Conservation (phyloP, 1,140 invertebrate species). For the Harlomillsia oculata region DNA sequence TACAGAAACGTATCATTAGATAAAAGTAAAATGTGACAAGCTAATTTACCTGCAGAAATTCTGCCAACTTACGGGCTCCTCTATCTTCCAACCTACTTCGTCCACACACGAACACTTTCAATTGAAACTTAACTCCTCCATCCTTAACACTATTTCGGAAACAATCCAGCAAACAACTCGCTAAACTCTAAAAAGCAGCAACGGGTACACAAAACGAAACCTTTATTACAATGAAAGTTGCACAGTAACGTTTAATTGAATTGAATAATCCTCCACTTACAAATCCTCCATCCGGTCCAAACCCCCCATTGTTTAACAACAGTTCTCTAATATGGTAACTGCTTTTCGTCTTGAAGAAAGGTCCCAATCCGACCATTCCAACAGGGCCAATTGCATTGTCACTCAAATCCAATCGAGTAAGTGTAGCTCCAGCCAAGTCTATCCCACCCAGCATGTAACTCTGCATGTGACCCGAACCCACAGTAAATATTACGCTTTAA, state of each 20-base stretch:
- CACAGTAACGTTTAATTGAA: no score
- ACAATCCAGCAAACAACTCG: conserved; percentile 65
- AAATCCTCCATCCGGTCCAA: conserved; percentile 81
- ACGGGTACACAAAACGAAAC: no score
- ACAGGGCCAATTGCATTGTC: conserved; percentile 98
- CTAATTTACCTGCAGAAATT: conserved; percentile 61
- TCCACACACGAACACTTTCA: conserved; percentile 83
- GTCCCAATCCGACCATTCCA: conserved; percentile 78
- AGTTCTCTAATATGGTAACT: conserved; percentile 76
- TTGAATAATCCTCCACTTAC: conserved; percentile 37
- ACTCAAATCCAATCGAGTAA: conserved; percentile 84
- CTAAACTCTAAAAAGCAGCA: conserved; percentile 42
- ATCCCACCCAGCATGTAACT: conserved; percentile 69
- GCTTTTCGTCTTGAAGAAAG: conserved; percentile 67
- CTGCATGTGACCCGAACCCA: conserved; percentile 42
- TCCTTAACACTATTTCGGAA: conserved; percentile 52
- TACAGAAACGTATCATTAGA: no score
- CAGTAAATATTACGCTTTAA: no score
- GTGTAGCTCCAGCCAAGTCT: conserved; percentile 60
- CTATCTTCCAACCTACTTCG: conserved; percentile 90
- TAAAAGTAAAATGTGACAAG: not conserved
- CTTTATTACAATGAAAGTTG: no score
- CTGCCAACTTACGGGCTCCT: conserved; percentile 70
- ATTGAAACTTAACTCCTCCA: conserved; percentile 51
- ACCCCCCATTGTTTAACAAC: conserved; percentile 86